Evolutionary conservation across 1,140 invertebrate genomes (phyloP), one percentile per base, ranked within the genome.

Genomic region (Ooceraea biroi): DNA sequence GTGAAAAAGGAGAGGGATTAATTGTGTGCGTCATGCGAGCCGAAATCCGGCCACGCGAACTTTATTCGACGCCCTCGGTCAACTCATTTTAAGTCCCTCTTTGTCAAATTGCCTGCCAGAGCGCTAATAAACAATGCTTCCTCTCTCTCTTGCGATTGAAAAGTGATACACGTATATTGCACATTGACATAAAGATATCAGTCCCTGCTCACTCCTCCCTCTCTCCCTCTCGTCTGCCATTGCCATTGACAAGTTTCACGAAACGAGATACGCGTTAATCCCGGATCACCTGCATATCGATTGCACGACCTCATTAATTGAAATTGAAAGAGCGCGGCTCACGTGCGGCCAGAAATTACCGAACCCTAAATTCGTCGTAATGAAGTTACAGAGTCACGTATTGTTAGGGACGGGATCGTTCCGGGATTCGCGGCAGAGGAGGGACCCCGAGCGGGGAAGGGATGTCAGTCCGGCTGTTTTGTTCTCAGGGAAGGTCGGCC

Each of bases 341-440:
- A 86, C 84, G 89, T 86, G 90, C 84, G 85, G 85, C 84, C 71
- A 86, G 86, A 89, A 86, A 89, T 87, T 89, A 89, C 83, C 36
- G 85, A 85, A 83, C 84, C 87, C 63, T 58, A 80, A 57, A 80
- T 71, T 80, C 65, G n/a, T 27, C 17, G 76, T 80, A 80, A 80
- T 71, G 76, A 80, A 80, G 76, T 80, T 80, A 80, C 86, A 68
- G 60, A 69, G 65, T 80, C 76, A 57, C 65, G 36, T 57, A 65
- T 77, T 77, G 86, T 83, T 36, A 84, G 83, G 73, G 55, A 84
- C 36, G 58, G 36, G 27, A 60, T 58, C 55, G 41, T 60, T 74
- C 5, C 22, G 55, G n/a, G 57, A 30, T 63, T 17, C 44, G 50
- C 7, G 36, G 36, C 36, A 36, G 36, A 36, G 7, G 36, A 22